Conservation (phyloP, 2,888 invertebrate genomes). For the Lasius platythorax region DNA sequence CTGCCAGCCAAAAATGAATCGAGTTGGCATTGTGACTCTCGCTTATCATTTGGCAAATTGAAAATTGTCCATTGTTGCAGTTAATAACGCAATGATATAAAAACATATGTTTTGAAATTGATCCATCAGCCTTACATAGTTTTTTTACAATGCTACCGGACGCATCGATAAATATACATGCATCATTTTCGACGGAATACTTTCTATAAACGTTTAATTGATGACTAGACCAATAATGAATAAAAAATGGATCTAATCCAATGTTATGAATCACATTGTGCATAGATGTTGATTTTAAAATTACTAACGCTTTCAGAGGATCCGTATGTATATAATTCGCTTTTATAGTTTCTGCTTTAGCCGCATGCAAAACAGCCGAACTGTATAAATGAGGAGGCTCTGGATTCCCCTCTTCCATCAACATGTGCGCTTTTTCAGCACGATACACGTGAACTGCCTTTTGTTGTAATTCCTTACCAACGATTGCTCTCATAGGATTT, state of each 20-base stretch:
- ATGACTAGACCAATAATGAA: conserved; percentile 49
- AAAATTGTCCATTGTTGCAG: conserved; percentile 34
- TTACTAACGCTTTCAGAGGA: conserved; percentile 4
- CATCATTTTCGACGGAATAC: conserved; percentile 5
- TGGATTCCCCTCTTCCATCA: conserved; percentile 64
- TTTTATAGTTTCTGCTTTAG: not conserved
- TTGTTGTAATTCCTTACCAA: conserved; percentile 56
- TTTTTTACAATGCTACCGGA: conserved; percentile 38
- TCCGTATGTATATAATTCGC: not conserved
- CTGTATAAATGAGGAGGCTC: conserved; percentile 56
- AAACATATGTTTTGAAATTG: conserved; percentile 51
- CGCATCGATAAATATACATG: conserved; percentile 43
- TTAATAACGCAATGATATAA: conserved; percentile 41
- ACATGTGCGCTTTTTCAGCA: conserved; percentile 57
- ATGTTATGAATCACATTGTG: conserved; percentile 45
- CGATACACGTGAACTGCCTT: conserved; percentile 66
- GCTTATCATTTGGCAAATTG: conserved; percentile 14
- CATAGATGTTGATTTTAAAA: conserved; percentile 16
- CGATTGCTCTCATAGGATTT: conserved; percentile 47
- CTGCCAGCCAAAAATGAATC: not conserved
- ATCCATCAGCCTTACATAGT: conserved; percentile 22
- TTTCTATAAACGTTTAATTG: conserved; percentile 49
- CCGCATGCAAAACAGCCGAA: conserved; percentile 23
- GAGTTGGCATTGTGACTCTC: not conserved
- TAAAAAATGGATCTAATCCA: conserved; percentile 42